These are phyloP conservation scores for Irena cyanogastra DNA, from an alignment of 2,113 vertebrate species.

Conservation along the genomic window DNA sequence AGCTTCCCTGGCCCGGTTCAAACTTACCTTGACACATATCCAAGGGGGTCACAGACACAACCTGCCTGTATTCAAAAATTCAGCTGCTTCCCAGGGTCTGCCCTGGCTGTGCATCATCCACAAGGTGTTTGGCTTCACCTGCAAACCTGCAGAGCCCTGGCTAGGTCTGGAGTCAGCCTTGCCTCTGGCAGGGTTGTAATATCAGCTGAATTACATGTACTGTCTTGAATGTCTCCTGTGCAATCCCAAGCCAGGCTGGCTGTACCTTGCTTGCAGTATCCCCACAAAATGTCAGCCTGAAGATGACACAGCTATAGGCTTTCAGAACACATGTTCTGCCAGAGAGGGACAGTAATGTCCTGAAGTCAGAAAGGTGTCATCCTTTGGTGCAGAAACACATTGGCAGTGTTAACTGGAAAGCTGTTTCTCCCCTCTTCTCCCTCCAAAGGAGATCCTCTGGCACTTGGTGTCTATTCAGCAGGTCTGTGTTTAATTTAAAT, in stretches of 20 bases:
- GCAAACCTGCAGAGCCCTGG: background rate
- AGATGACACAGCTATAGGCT: background rate
- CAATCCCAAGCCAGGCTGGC: background rate
- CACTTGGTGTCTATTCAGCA: background rate
- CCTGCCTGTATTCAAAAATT: background rate
- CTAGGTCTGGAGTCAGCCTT: background rate
- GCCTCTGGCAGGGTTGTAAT: background rate
- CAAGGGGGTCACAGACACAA: background rate
- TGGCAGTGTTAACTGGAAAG: background rate
- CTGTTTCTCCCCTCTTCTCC: background rate
- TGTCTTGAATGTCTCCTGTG: background rate
- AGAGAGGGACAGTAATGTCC: slow-evolving; percentile 7
- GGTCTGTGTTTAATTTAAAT: slow-evolving; percentile 11
- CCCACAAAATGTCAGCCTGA: background rate
- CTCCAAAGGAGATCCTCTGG: background rate
- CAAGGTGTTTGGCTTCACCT: background rate
- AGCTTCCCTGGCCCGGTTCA: background rate
- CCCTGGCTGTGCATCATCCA: background rate
- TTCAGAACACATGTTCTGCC: slow-evolving; percentile 15
- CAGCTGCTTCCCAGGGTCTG: background rate
- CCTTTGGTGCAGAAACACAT: slow-evolving; percentile 1
- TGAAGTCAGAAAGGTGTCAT: slow-evolving; percentile 1
- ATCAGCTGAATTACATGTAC: background rate
- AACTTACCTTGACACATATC: background rate
- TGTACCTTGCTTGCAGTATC: background rate